phyloP scores from a whole-genome alignment of 2,113 vertebrate species.

The Hippocampus zosterae region DNA sequence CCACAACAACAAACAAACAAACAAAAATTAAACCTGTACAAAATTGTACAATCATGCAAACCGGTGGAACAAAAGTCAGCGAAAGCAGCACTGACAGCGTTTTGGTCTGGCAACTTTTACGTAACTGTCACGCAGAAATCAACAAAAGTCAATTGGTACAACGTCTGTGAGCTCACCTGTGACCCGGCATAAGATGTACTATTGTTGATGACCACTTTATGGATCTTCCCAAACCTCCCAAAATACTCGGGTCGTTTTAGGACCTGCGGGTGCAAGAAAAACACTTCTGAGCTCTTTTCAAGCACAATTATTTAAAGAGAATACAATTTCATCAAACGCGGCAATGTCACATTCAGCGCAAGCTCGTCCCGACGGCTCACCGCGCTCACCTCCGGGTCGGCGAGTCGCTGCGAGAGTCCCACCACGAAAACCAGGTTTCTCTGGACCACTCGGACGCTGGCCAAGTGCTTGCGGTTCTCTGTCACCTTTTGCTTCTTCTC shows the following conservation, averaged over 20 bases:
- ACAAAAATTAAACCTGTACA: no score
- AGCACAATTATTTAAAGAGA: neutral
- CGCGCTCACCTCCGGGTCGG: constrained; percentile 90
- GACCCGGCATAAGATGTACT: constrained; percentile 99
- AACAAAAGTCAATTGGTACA: neutral
- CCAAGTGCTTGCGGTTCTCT: constrained; percentile 98
- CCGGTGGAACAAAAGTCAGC: neutral
- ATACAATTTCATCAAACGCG: no score
- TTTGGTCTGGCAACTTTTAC: neutral
- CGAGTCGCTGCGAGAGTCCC: constrained; percentile 92
- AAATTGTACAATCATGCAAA: neutral
- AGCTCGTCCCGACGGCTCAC: neutral
- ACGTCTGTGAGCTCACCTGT: constrained; percentile 78
- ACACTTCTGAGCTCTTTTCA: neutral
- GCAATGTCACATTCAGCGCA: no score
- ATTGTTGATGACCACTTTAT: constrained; percentile 99
- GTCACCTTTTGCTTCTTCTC: constrained; percentile 99
- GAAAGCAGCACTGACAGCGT: neutral
- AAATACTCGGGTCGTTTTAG: constrained; percentile 99
- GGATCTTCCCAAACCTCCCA: constrained; percentile 99
- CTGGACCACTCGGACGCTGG: constrained; percentile 96
- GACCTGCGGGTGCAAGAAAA: constrained; percentile 73
- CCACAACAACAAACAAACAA: no score
- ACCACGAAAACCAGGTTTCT: constrained; percentile 98
- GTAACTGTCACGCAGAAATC: neutral